Conservation (phyloP, 2,113 vertebrate genomes). For the Phyllostomus discolor region DNA sequence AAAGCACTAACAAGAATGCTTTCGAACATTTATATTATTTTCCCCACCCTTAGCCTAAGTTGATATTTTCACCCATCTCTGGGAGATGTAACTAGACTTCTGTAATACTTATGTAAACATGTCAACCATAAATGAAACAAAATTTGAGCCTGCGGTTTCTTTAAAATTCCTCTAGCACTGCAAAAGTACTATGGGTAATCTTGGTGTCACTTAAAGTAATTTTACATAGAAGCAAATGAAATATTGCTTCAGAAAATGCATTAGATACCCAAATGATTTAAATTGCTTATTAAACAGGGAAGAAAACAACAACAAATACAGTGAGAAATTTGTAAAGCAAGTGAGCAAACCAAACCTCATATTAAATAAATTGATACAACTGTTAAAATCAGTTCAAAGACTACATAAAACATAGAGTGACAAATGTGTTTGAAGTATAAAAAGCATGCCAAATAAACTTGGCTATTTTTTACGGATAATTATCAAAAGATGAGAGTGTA, state of each 20-base stretch:
- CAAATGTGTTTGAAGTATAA: neutral
- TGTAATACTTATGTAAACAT: neutral
- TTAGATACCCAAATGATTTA: neutral
- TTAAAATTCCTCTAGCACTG: neutral
- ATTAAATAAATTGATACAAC: neutral
- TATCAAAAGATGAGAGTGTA: neutral
- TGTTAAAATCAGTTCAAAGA: neutral
- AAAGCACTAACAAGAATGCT: neutral
- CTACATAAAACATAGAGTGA: neutral
- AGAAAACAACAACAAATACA: neutral
- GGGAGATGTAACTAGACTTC: neutral
- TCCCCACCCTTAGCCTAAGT: neutral
- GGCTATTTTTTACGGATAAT: neutral
- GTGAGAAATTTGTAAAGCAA: neutral
- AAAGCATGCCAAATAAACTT: neutral
- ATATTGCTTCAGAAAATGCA: neutral
- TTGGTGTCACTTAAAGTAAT: neutral
- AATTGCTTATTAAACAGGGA: neutral
- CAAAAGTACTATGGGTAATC: neutral
- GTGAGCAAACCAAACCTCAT: neutral
- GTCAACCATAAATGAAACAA: neutral
- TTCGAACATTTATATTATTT: neutral
- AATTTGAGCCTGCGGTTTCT: neutral
- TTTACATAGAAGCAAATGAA: neutral
- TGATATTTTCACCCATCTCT: neutral